Base-by-base conservation (phyloP, 1,140 invertebrate species). In the Leptopilina boulardi region DNA sequence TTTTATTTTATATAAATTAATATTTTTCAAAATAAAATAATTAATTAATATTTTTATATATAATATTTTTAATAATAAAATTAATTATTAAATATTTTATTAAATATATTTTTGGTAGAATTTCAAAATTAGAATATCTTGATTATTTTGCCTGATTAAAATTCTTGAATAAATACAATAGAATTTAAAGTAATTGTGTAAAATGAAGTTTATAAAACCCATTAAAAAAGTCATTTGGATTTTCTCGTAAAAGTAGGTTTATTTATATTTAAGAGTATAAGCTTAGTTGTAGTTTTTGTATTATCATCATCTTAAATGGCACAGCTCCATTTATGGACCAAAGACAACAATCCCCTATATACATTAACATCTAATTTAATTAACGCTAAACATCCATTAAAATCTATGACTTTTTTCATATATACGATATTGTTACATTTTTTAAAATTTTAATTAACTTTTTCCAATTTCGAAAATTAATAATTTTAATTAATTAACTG, bases 161-260 rank as follows among this genome's bases (percentile, higher is more conserved):
- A 10, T 21, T 23, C 19, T 23, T 2, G 8, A 23, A 10, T 56
- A 13, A 56, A 21, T 18, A 56, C 9, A 23, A 56, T 56, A 21
- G 54, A 56, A 56, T 56, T 56, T 23, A 56, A 18, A 56, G 54
- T 10, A 54, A 54, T 54, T 21, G n/a, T 54, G 51, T 10, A 56
- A 56, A 23, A 23, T 21, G 54, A 23, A 13, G 54, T 23, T 56
- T 56, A 56, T 56, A 19, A 21, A 56, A 56, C 54, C 21, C 54
- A 56, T 56, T 56, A 56, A 23, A 19, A 56, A 56, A 56, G 18
- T 56, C 54, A 56, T 56, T 23, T 56, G 19, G 54, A 18, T 56
- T 56, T 21, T 56, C 54, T 56, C 54, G 19, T 56, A 23, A 56
- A 56, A 19, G 54, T 47, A 3, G 13, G 15, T 47, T 15, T 15